Base-by-base conservation (phyloP, 2,113 vertebrate genomes). In the Leucopternis melanops region DNA sequence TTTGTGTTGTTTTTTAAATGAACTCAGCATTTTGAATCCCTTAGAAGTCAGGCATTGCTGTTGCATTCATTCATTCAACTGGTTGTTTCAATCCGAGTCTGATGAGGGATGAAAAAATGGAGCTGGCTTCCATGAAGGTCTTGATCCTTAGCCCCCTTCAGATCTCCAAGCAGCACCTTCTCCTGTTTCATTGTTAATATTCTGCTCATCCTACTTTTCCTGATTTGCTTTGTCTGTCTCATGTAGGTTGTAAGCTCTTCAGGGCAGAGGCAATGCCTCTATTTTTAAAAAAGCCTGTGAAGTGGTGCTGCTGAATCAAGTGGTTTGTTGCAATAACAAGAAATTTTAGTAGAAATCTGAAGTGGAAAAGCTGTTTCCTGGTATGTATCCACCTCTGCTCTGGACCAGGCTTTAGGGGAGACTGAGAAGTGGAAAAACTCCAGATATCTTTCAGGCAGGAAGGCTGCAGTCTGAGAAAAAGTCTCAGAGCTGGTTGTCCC, bases 281-380 rank as follows among this genome's bases (percentile, higher is more conserved):
- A 16, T 88, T 94, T 95, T 45, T 74, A 62, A 81, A 88, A 75
- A 14, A 86, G 50, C 78, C 70, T 36, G 29, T 40, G 50, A 95
- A 88, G 85, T 58, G 58, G 42, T 81, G 90, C 79, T 88, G 93
- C 90, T 92, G 85, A 82, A 80, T 73, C 74, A 23, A 96, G 81
- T 17, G 50, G 42, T 70, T 86, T 86, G 72, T 88, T 82, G 62
- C 77, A 88, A 71, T 58, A 87, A 81, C 26, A 62, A 81, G 66
- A 58, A 49, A 50, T 91, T 69, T 73, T 34, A 58, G 63, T 32
- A 73, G 85, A 88, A 94, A 88, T 49, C 32, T 44, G 54, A 90
- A 90, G 75, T 83, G 85, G 92, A 83, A 86, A 90, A 90, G 67
- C 59, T 74, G 67, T 74, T 93, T 96, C 67, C 75, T 83, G 54